phyloP scores from a whole-genome alignment of 2,113 vertebrate species.

The Nestor notabilis region DNA sequence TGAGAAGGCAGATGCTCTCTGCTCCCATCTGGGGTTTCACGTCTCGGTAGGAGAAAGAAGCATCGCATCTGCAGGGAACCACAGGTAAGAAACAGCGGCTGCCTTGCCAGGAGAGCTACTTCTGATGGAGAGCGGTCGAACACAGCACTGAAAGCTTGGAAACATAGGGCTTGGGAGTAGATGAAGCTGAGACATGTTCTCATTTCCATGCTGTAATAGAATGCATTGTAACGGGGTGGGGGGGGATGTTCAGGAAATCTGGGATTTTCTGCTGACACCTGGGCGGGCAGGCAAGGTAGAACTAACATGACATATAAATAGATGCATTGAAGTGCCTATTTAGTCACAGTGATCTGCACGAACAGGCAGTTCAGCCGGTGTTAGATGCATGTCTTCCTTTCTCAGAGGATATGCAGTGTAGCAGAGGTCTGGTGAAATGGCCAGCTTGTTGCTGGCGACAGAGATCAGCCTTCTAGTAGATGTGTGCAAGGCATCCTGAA shows the following conservation, averaged over 20 bases:
- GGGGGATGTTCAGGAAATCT: too few relatives aligned
- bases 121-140: neutral
- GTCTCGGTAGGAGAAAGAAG: neutral
- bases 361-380: rapidly evolving
- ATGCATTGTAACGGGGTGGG: neutral
- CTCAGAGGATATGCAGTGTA: rapidly evolving
- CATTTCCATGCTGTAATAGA: neutral
- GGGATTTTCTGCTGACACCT: neutral
- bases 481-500: neutral
- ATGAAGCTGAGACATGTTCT: neutral
- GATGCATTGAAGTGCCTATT: neutral
- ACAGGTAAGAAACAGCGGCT: neutral
- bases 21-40: neutral
- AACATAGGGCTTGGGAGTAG: neutral
- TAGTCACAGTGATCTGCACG: neutral
- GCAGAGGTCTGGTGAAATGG: neutral
- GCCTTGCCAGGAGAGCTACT: neutral
- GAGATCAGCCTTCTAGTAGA: neutral
- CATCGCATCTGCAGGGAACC: neutral
- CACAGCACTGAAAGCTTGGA: neutral
- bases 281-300: neutral
- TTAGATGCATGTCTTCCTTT: neutral
- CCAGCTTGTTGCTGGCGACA: neutral
- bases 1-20: neutral
- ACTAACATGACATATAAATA: neutral